Base-by-base conservation (phyloP, 1,140 invertebrate genomes). In the Cyclargus thomasi region DNA sequence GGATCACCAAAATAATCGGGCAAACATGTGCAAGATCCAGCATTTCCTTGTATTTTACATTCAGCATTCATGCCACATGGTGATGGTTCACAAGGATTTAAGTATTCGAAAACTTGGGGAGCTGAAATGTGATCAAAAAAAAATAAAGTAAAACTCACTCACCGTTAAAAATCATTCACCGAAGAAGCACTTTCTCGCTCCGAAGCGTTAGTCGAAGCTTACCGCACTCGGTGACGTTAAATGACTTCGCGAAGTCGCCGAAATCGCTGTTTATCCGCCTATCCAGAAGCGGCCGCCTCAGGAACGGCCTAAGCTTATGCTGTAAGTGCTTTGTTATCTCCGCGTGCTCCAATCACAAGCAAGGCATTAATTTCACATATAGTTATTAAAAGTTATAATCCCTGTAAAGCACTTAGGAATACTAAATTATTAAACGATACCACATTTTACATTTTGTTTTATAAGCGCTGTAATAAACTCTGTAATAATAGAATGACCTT, bases 41-140 rank as follows among this genome's bases (percentile, higher is more conserved):
- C 92, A 67, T 92, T 93, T 47, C 91, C 91, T 76, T 92, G 88
- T 16, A 91, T 80, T 70, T 87, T 89, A 78, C 95, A 96, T 78
- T 94, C 92, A 1, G 95, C 93, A 85, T 95, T 95, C 14, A 94
- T 92, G 63, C 95, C 95, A 83, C 95, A 96, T 6, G 95, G 95
- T 11, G 94, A 95, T 62, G 95, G 95, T 75, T 93, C 90, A 80
- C 95, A 96, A 35, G 94, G 94, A 79, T 95, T 90, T 74, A 90
- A 75, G 72, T 88, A 90, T 80, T 91, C 89, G 68, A 80, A 72
- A 67, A 82, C 80, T 77, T 75, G 73, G 64, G 83, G 85, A 88
- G 83, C 91, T 91, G 86, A 86, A 89, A 90, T 77, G 70, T 18
- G 76, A 75, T 65, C 67, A 81, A 79, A 73, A 76, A 65, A 67